These are phyloP conservation scores for Himantopus leucocephalus DNA, from an alignment of 2,113 vertebrate genomes.

Conservation along the genomic window DNA sequence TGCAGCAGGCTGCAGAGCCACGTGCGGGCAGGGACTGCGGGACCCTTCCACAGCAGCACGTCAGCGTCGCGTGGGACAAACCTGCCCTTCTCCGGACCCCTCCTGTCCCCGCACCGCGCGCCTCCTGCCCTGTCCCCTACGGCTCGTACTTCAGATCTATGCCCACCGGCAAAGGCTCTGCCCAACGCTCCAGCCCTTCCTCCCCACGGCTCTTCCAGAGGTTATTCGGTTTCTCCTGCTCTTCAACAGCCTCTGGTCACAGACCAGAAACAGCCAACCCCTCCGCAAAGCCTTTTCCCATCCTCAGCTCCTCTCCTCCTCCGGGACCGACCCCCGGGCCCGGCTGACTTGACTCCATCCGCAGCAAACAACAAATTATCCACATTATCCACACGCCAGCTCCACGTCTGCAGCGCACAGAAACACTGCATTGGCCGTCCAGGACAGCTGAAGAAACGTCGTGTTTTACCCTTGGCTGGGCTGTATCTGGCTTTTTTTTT, in stretches of 20 bases:
- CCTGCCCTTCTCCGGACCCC: not conserved
- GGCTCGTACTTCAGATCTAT: not conserved
- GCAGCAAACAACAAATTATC: not conserved
- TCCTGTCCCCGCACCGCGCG: not conserved
- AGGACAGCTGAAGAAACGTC: not conserved
- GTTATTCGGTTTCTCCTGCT: not conserved
- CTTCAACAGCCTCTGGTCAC: not conserved
- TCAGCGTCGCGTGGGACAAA: not conserved
- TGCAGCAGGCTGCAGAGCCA: not conserved
- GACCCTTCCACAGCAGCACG: not conserved
- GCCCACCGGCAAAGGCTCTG: not conserved
- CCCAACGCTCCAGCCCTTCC: not conserved
- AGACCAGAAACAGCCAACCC: not conserved
- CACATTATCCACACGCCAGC: not conserved
- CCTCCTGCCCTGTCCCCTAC: not conserved
- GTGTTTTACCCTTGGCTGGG: not conserved
- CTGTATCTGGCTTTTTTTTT: too few relatives aligned
- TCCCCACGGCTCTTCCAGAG: not conserved
- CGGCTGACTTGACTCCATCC: too few relatives aligned
- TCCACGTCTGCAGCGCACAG: too few relatives aligned
- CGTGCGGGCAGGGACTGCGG: fast-evolving
- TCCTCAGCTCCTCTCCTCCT: not conserved
- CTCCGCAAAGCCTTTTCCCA: not conserved
- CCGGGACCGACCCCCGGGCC: too few relatives aligned
- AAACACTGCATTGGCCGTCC: not conserved